Percentiles rank a stretch among this genome's conserved stretches.
Evolutionary conservation across 2,797 vertebrate genomes (phyloP).

Genomic region (Typhlichthys eigenmanni): DNA sequence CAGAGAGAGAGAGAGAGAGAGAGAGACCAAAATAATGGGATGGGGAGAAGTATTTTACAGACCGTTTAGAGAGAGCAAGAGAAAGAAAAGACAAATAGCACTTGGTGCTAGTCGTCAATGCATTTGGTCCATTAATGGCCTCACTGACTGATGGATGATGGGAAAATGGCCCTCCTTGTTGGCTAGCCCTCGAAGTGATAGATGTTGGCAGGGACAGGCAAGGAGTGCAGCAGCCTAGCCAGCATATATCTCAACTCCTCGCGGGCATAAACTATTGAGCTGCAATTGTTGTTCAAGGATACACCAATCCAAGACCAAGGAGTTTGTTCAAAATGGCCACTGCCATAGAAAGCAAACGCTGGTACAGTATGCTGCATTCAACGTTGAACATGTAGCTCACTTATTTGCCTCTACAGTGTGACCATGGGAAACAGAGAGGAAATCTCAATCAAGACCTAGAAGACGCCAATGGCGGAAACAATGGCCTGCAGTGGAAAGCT

Average conservation of each 20-base stretch:
- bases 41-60: constrained; percentile 33
- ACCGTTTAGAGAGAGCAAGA: constrained; percentile 13
- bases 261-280: constrained; percentile 62
- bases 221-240: constrained; percentile 37
- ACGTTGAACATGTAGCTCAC: no score
- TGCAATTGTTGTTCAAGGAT: constrained; percentile 33
- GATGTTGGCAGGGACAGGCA: constrained; percentile 56
- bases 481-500: no score
- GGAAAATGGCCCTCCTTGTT: constrained; percentile 64
- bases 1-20: constrained; percentile 22
- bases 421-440: no score
- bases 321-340: no score
- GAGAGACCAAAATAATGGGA: constrained; percentile 5
- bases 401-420: no score
- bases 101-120: constrained; percentile 60
- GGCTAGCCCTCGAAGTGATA: constrained; percentile 69
- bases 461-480: no score
- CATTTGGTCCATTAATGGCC: constrained; percentile 70
- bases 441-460: no score
- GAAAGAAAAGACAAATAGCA: constrained; percentile 15
- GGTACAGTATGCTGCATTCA: neutral
- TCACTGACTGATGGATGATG: constrained; percentile 69
- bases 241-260: constrained; percentile 47
- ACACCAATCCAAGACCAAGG: neutral
- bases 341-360: neutral